A percentile compares a stretch with the other conserved stretches of the same genome.
Conservation (phyloP, 2,797 vertebrate species). For the Phrynocephalus forsythii region DNA sequence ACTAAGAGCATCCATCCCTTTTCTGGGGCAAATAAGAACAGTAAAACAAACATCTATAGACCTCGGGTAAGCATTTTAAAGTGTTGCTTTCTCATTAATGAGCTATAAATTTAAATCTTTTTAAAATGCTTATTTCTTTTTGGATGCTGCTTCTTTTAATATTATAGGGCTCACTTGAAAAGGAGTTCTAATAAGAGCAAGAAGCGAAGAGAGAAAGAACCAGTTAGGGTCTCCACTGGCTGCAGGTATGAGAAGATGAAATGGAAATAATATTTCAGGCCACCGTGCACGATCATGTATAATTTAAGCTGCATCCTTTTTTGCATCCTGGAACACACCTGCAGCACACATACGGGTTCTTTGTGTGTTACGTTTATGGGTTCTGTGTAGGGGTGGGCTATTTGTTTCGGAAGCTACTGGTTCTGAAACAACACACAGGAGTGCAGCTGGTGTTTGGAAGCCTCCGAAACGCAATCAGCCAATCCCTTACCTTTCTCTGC, state of each 20-base stretch:
- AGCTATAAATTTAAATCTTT: not conserved
- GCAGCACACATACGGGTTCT: not conserved
- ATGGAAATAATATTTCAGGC: not conserved
- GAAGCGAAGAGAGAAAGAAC: slow-evolving; percentile 81
- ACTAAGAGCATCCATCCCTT: slow-evolving; percentile 74
- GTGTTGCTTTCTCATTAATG: slow-evolving; percentile 33
- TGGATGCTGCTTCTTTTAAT: slow-evolving; percentile 57
- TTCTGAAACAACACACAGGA: no score
- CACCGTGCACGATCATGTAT: not conserved
- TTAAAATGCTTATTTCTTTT: not conserved
- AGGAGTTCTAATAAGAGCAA: slow-evolving; percentile 79
- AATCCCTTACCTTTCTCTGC: no score
- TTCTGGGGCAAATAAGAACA: slow-evolving; percentile 79
- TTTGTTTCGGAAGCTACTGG: no score
- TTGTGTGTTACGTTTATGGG: not conserved
- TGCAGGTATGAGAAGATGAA: slow-evolving; percentile 79
- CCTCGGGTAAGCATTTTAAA: slow-evolving; percentile 80
- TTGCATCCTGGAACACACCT: not conserved
- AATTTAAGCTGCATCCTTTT: not conserved
- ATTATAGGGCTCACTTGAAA: slow-evolving; percentile 79
- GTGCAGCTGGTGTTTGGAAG: no score
- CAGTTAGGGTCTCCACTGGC: slow-evolving; percentile 76
- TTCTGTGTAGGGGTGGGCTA: not conserved
- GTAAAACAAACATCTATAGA: slow-evolving; percentile 80
- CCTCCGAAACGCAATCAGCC: no score